A percentile compares a stretch with the other conserved stretches of the same genome.
These are phyloP conservation scores for Tolypeutes matacus DNA, from an alignment of 2,797 vertebrate species.

Conservation along the genomic window DNA sequence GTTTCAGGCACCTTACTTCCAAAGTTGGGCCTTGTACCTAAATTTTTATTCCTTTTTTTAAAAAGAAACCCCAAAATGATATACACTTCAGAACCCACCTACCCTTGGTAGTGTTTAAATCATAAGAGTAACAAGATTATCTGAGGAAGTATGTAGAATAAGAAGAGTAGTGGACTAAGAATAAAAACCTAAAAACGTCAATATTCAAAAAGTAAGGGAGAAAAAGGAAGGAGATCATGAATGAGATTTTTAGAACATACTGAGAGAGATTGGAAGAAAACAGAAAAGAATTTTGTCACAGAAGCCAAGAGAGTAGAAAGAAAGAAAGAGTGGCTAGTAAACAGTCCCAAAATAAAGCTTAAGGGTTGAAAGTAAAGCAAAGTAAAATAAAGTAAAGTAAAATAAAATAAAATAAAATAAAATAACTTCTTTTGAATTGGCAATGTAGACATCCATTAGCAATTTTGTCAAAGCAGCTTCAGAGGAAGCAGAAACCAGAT, in stretches of 20 bases:
- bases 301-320: constrained; percentile 20
- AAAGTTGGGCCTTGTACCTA: neutral
- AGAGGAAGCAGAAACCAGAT: neutral
- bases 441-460: neutral
- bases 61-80: neutral
- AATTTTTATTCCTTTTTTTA: constrained; percentile 56
- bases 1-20: neutral
- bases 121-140: neutral
- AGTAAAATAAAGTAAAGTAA: neutral
- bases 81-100: neutral
- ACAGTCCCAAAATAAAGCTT: constrained; percentile 48
- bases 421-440: constrained; percentile 19
- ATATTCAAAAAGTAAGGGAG: neutral
- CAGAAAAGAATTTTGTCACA: constrained; percentile 26
- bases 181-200: constrained; percentile 40
- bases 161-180: neutral
- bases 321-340: neutral
- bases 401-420: neutral
- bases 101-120: constrained; percentile 30
- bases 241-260: neutral
- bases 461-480: constrained; percentile 34
- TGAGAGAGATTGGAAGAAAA: neutral
- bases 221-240: neutral
- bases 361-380: constrained; percentile 13
- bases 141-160: neutral